A percentile compares a stretch with the other conserved stretches of the same genome.
These are phyloP conservation scores for Saimiri boliviensis DNA, from an alignment of 2,113 vertebrate genomes.

Conservation along the genomic window DNA sequence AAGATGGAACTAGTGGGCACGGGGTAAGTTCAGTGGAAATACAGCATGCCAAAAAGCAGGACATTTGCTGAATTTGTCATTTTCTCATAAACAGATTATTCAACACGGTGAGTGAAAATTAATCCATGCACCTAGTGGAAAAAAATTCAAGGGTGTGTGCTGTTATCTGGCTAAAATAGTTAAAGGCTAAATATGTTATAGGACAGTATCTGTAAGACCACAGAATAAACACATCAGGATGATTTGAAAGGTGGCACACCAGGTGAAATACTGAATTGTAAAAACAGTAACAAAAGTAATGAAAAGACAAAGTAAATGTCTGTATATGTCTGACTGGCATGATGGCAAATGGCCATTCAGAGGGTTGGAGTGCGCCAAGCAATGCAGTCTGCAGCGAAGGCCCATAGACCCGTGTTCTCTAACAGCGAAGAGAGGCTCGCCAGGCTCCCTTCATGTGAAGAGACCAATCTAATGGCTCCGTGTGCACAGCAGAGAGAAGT, in stretches of 20 bases:
- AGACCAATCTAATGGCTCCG: rapidly evolving
- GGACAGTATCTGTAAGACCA: not conserved
- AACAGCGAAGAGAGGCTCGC: rapidly evolving
- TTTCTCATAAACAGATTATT: not conserved
- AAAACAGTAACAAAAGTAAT: not conserved
- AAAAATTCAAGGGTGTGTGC: not conserved
- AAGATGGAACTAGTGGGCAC: rapidly evolving
- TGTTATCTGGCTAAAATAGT: not conserved
- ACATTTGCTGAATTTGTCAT: not conserved
- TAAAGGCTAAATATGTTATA: not conserved
- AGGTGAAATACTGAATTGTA: not conserved
- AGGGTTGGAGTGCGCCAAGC: not conserved
- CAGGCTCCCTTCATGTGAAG: rapidly evolving
- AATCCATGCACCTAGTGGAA: not conserved
- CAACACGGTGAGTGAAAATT: not conserved
- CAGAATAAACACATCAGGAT: rapidly evolving
- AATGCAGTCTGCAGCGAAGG: rapidly evolving
- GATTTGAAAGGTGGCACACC: not conserved
- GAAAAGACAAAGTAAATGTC: not conserved
- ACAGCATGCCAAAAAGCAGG: not conserved
- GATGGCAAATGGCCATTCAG: not conserved
- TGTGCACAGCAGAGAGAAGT: not conserved
- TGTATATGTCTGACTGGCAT: not conserved
- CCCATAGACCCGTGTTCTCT: rapidly evolving
- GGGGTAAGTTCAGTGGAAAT: not conserved